phyloP scores from a whole-genome alignment of 30 jellyfish, hydroid and myxozoan genomes.

The Pseudorhiza aurosa region DNA sequence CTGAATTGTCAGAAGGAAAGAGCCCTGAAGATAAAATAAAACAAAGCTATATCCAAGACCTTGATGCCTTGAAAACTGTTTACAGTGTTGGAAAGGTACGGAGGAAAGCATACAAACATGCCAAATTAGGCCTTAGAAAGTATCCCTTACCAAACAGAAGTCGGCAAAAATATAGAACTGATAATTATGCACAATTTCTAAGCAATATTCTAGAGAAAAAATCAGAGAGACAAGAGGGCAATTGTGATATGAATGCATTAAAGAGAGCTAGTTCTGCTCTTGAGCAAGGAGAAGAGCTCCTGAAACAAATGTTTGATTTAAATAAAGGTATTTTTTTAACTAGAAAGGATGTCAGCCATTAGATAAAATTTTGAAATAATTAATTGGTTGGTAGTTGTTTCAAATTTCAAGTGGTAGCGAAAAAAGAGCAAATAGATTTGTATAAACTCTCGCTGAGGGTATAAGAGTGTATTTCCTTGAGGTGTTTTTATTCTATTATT shows the following conservation, averaged over 20 bases:
- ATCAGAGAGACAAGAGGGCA: not conserved
- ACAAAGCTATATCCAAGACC: not conserved
- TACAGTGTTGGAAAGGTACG: not conserved
- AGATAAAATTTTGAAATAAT: not conserved
- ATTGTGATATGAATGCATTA: not conserved
- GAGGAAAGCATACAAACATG: not conserved
- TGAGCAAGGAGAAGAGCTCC: constrained; percentile 55
- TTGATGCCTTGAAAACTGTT: not conserved
- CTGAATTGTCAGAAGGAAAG: not conserved
- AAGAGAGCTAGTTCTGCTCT: constrained; percentile 28
- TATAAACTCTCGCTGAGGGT: no score
- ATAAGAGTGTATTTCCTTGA: no score
- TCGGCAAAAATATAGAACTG: not conserved
- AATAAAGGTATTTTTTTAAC: constrained; percentile 25
- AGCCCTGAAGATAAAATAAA: constrained; percentile 14
- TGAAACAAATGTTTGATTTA: constrained; percentile 45
- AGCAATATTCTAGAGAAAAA: not conserved
- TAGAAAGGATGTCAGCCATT: not conserved
- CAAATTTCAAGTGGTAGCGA: no score
- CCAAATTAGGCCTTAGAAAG: constrained; percentile 14
- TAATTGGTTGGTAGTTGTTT: no score
- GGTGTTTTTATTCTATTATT: no score
- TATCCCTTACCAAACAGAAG: constrained; percentile 37
- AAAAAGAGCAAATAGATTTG: no score
- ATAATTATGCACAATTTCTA: not conserved